Conservation (phyloP, 1,140 invertebrate genomes). For the Ceratitis capitata region DNA sequence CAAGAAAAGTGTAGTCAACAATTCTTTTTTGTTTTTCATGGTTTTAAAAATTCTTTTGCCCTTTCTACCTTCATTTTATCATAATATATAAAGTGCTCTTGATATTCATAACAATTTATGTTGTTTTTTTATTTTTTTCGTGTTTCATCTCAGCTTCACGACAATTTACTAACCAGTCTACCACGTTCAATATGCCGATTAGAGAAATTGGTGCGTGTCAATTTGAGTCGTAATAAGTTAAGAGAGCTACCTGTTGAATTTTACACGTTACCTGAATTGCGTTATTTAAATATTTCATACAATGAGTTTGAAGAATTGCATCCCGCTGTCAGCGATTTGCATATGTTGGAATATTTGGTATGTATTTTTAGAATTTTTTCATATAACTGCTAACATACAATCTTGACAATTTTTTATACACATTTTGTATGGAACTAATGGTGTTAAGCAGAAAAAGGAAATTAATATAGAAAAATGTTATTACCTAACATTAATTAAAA, state of each 20-base stretch:
- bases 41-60: too few species aligned
- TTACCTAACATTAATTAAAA: too few species aligned
- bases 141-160: conserved; percentile 72
- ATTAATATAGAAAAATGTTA: too few species aligned
- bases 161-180: conserved; percentile 78
- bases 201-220: conserved; percentile 77
- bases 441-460: too few species aligned
- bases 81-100: too few species aligned
- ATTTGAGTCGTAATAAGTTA: conserved; percentile 83
- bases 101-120: neutral
- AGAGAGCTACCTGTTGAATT: conserved; percentile 72
- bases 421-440: too few species aligned
- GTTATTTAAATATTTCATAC: conserved; percentile 75
- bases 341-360: conserved; percentile 78
- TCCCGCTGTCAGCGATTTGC: conserved; percentile 75
- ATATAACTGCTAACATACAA: too few species aligned
- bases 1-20: too few species aligned
- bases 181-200: conserved; percentile 83
- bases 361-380: too few species aligned
- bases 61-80: too few species aligned
- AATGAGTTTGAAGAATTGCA: conserved; percentile 72
- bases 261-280: conserved; percentile 75
- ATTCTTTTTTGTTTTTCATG: too few species aligned
- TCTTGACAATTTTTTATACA: too few species aligned
- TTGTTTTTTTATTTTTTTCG: neutral